A percentile compares a stretch with the other conserved stretches of the same genome.
Evolutionary conservation across 1,140 invertebrate genomes (phyloP).

Genomic region (Bombus breviceps): DNA sequence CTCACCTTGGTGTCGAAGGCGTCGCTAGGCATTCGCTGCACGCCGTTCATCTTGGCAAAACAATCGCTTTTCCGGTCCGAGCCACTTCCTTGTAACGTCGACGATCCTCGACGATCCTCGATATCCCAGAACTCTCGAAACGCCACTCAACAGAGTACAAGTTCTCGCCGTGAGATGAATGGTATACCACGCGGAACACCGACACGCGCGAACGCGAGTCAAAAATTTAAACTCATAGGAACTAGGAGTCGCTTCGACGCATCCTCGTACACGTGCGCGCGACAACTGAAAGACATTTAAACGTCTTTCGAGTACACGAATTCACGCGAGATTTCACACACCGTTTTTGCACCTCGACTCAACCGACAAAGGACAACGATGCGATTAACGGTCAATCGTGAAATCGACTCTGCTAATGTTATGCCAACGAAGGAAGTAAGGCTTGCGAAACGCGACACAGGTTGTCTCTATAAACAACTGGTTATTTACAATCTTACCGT

Average conservation of each 20-base stretch:
- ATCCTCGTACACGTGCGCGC: constrained; percentile 25
- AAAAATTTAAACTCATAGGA: constrained; percentile 10
- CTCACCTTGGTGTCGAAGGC: constrained; percentile 68
- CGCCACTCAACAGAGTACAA: not conserved
- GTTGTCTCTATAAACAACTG: not conserved
- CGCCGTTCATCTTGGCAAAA: constrained; percentile 66
- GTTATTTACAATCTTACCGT: not conserved
- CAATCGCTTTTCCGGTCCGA: not conserved
- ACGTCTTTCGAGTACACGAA: constrained; percentile 15
- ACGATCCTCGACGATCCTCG: not conserved
- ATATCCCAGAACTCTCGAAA: not conserved
- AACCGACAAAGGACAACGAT: not conserved
- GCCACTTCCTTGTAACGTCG: not conserved
- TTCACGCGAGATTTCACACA: constrained; percentile 12
- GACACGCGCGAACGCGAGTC: constrained; percentile 14
- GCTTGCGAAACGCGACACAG: not conserved
- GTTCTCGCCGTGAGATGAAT: not conserved
- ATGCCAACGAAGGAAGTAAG: not conserved
- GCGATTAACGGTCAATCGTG: not conserved
- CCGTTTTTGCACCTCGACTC: constrained; percentile 2
- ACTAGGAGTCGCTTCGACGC: constrained; percentile 15
- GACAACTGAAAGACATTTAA: constrained; percentile 50
- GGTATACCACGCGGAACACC: not conserved
- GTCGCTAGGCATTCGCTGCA: constrained; percentile 64
- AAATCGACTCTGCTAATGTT: not conserved